Evolutionary conservation across 2,797 vertebrate species (phyloP), one percentile per base, ranked within the genome.

Genomic region (Tangara arthus): DNA sequence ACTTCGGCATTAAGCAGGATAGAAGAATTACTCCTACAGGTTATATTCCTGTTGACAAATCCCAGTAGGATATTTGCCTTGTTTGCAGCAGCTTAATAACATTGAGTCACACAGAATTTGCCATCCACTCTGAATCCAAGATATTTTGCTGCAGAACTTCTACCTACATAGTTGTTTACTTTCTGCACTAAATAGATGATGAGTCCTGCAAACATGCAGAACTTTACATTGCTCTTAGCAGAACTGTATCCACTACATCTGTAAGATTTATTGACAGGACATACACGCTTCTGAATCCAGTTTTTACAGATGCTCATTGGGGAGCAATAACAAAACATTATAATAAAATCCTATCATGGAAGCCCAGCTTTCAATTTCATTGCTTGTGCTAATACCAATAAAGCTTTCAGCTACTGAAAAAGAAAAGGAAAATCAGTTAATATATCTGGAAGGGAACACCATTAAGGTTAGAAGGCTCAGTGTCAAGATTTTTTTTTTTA

Each of bases 41-140:
- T 96, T 93, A 81, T 91, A 76, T 78, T 88, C 85, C 90, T 94
- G 93, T 94, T 96, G 94, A 83, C 61, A 76, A 86, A 88, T 90
- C 85, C 82, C 91, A 81, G 93, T 28, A 83, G 94, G 93, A 69
- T 83, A 93, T 91, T 86, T 86, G 59, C 69, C 50, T 87, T 96
- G 80, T 94, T 94, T 95, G 72, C 91, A 83, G 80, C 50, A 93
- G 72, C 69, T 90, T 94, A 95, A 76, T 93, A 94, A 90, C 80
- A 88, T n/a, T 94, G 95, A 95, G 79, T 96, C 94, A 94, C 52
- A 52, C 72, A 69, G 65, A 83, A 95, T 93, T 96, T 94, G 85
- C 84, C 91, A 93, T 76, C 60, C 87, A 30, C 79, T 88, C 69
- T 68, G 66, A 93, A 94, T 94, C 53, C 24, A 26, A 81, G 65